These are phyloP conservation scores for Drosophila willistoni DNA, from an alignment of 1,140 invertebrate genomes.

Conservation along the genomic window DNA sequence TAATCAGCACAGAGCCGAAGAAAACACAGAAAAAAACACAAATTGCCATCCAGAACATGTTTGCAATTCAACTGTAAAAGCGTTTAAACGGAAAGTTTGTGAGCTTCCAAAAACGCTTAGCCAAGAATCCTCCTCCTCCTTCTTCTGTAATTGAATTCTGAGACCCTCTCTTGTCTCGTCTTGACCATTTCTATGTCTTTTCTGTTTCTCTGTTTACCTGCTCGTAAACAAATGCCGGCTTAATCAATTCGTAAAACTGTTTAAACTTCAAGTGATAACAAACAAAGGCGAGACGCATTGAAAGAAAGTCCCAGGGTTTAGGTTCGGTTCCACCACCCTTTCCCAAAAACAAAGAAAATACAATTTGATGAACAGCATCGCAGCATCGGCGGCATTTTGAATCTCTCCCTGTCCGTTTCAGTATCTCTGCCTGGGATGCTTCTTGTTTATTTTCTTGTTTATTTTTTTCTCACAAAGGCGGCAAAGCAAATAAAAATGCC, in stretches of 20 bases:
- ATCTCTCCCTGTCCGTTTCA: not conserved
- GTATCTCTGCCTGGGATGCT: conserved; percentile 17
- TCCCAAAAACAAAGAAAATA: conserved; percentile 1
- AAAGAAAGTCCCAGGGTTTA: conserved; percentile 52
- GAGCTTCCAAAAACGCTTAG: conserved; percentile 15
- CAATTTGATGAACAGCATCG: not conserved
- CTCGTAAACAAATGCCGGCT: conserved; percentile 72
- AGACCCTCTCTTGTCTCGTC: not conserved
- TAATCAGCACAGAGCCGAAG: conserved; percentile 60
- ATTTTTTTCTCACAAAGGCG: conserved; percentile 75
- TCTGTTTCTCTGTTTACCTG: conserved; percentile 64
- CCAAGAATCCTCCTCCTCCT: not conserved
- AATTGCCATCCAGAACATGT: conserved; percentile 49
- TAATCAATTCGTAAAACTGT: conserved; percentile 75
- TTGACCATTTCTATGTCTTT: conserved; percentile 10
- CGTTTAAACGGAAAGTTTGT: conserved; percentile 67
- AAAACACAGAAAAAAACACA: conserved; percentile 23
- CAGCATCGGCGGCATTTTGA: conserved; percentile 11
- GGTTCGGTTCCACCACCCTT: conserved; percentile 7
- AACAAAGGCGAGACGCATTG: conserved; percentile 75
- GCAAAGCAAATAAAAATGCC: conserved; percentile 63
- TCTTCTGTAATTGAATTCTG: too few species aligned
- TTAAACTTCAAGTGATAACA: conserved; percentile 75
- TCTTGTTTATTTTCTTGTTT: conserved; percentile 71
- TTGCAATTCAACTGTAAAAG: conserved; percentile 72